Percentiles rank a stretch among this genome's conserved stretches.
phyloP scores from a whole-genome alignment of 2,113 vertebrate species.

The Cygnus atratus region DNA sequence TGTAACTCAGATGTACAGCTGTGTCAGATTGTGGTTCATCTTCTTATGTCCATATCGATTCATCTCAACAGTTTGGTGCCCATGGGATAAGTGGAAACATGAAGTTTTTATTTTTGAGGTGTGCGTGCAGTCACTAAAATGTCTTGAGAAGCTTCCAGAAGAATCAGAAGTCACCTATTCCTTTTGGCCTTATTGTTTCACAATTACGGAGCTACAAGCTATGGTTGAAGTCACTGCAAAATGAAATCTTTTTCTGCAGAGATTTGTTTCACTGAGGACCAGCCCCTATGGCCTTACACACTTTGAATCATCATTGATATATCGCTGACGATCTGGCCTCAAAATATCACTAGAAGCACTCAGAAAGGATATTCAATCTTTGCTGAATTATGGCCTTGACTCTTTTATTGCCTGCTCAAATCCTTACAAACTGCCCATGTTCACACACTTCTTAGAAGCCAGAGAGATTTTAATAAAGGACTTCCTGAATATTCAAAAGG shows the following conservation, averaged over 20 bases:
- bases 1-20: neutral
- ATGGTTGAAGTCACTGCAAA: neutral
- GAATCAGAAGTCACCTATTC: neutral
- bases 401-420: constrained; percentile 5
- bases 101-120: neutral
- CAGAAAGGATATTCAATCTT: neutral
- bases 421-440: neutral
- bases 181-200: neutral
- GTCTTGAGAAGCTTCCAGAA: neutral
- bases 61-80: neutral
- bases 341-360: neutral
- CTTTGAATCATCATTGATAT: neutral
- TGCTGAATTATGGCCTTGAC: constrained; percentile 1
- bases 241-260: neutral
- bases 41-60: neutral
- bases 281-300: neutral
- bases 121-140: neutral
- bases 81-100: neutral
- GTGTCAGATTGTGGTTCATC: neutral
- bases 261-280: neutral
- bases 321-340: neutral
- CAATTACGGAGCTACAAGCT: neutral
- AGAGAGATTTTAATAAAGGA: constrained; percentile 32
- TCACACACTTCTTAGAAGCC: neutral
- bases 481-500: constrained; percentile 16